Evolutionary conservation across 2,797 vertebrate species (phyloP).

Genomic region (Psittacula derbiana): DNA sequence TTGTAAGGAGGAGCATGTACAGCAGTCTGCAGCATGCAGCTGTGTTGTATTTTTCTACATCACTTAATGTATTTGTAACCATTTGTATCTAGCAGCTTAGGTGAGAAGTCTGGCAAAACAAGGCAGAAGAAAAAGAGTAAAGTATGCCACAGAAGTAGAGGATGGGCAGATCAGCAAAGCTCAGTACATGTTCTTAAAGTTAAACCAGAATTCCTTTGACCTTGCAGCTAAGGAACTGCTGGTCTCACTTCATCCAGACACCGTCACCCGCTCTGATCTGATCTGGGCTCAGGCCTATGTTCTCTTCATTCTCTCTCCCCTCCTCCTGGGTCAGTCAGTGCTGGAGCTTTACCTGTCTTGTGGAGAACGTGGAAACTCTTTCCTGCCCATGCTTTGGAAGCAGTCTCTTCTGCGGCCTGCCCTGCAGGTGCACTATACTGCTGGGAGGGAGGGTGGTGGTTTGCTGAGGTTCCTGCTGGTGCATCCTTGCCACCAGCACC

Average conservation of each 20-base stretch:
- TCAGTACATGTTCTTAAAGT: background rate
- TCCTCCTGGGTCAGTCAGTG: background rate
- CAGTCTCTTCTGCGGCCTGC: background rate
- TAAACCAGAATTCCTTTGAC: background rate
- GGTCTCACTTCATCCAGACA: background rate
- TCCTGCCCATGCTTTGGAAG: background rate
- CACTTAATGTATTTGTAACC: background rate
- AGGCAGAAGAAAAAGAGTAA: background rate
- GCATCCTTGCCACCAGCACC: background rate
- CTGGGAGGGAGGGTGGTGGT: background rate
- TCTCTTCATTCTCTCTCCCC: background rate
- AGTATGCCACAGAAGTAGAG: background rate
- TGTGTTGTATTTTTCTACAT: background rate
- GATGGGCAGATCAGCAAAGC: background rate
- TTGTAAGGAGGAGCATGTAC: background rate
- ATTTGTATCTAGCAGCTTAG: background rate
- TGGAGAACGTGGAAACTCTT: background rate
- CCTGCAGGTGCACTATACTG: accelerated
- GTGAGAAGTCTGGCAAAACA: background rate
- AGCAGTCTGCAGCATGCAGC: background rate
- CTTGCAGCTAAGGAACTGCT: accelerated
- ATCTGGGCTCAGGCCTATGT: accelerated
- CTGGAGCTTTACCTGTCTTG: background rate
- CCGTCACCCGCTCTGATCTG: background rate
- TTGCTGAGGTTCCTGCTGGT: background rate